These are phyloP conservation scores for Drosophila formosana DNA, from an alignment of 2,888 invertebrate genomes.

Conservation along the genomic window DNA sequence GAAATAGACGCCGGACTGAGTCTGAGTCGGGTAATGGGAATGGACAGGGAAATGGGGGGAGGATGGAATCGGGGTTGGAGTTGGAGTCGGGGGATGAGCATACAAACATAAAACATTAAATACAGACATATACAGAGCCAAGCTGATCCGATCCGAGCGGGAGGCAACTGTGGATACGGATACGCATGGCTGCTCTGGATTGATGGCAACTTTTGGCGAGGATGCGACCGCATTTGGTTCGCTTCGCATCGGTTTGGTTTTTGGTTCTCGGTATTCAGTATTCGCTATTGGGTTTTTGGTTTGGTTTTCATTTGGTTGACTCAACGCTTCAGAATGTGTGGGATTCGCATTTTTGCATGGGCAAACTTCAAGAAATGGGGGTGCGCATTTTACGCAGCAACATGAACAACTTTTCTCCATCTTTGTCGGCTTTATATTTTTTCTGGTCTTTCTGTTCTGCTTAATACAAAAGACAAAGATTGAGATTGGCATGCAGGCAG, in stretches of 20 bases:
- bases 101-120: conserved; percentile 81
- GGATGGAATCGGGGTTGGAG: conserved; percentile 14
- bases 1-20: conserved; percentile 75
- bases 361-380: conserved; percentile 10
- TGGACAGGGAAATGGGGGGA: conserved; percentile 18
- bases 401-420: conserved; percentile 38
- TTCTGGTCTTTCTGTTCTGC: conserved; percentile 27
- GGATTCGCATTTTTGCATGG: conserved; percentile 35
- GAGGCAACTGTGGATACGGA: conserved; percentile 65
- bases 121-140: conserved; percentile 71
- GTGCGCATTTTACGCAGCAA: conserved; percentile 70
- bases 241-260: conserved; percentile 19
- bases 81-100: conserved; percentile 55
- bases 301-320: conserved; percentile 66
- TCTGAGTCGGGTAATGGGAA: conserved; percentile 12
- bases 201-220: conserved; percentile 73
- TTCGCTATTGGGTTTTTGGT: conserved; percentile 21
- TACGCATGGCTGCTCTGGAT: conserved; percentile 80
- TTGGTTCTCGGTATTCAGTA: conserved; percentile 7
- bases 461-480: conserved; percentile 80
- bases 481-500: conserved; percentile 65
- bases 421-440: background rate
- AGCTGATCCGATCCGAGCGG: conserved; percentile 19
- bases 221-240: conserved; percentile 62
- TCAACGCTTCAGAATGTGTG: conserved; percentile 61